Base-by-base conservation (phyloP, 2,113 vertebrate species). In the Perognathus longimembris region DNA sequence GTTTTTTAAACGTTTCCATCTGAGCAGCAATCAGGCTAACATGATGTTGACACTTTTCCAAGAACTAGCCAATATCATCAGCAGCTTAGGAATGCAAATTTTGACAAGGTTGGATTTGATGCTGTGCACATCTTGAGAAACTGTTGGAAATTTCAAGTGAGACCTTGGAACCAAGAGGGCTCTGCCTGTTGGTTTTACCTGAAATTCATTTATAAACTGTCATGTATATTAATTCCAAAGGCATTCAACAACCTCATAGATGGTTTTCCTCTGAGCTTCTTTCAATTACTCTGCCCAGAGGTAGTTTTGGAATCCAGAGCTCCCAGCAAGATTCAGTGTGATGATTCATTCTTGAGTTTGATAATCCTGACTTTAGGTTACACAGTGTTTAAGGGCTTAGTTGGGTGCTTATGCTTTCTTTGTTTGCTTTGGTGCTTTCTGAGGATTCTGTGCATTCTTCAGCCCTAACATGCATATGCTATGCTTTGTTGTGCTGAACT, bases 1-100 rank as follows among this genome's bases (percentile, higher is more conserved):
- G 80, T 81, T 91, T 91, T 54, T 89, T 87, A 95, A 95, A 87
- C 12, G 36, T 95, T 95, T 95, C 90, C 91, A 88, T 94, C 76
- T 85, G 90, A 92, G 36, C 71, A 86, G 34, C 66, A 70, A 70
- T 92, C 61, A 70, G 28, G 30, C 38, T 67, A 92, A 76, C 42
- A 80, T 61, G 82, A 75, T 79, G 30, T 92, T 84, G 73, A 95
- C 89, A 89, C 42, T 92, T 90, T 93, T 11, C 61, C 21, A 32
- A 83, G 82, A 78, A 94, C 61, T 86, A 34, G 54, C 71, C 36
- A 66, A 74, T 77, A 84, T 42, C 78, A 90, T 64, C 78, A 85
- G 82, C 42, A 85, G n/a, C 85, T 92, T 79, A 92, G 66, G 89
- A 94, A 90, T 92, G 91, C 45, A 73, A 61, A 71, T 73, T 94